Percentiles rank a stretch among this genome's conserved stretches.
Conservation (phyloP, 2,113 vertebrate species). For the Gorsachius goisagi region DNA sequence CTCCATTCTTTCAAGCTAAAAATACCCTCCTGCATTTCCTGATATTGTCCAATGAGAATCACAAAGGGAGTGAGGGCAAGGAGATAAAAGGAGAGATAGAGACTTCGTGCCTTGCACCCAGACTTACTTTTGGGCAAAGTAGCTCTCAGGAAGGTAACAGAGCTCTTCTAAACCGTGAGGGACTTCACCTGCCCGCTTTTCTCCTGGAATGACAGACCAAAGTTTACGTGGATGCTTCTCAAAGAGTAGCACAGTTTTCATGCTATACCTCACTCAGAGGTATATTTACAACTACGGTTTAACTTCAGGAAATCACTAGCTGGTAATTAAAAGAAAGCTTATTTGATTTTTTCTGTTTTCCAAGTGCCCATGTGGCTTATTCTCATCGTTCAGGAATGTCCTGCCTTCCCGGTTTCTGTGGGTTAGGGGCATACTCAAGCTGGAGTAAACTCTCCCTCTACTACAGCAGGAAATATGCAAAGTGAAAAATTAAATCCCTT, state of each 20-base stretch:
- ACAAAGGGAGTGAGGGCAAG: background rate
- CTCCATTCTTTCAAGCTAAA: constrained; percentile 4
- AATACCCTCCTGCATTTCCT: background rate
- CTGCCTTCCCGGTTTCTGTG: background rate
- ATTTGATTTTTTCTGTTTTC: background rate
- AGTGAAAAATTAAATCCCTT: background rate
- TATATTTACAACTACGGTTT: background rate
- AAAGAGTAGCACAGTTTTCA: background rate
- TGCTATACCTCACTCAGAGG: background rate
- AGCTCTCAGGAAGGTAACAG: background rate
- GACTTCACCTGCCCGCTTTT: background rate
- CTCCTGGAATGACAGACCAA: background rate
- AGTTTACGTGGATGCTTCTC: background rate
- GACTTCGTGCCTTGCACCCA: background rate
- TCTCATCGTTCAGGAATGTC: background rate
- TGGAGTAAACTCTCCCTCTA: background rate
- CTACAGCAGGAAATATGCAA: background rate
- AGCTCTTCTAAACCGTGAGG: background rate
- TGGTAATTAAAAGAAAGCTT: background rate
- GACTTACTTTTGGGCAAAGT: background rate
- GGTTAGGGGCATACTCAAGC: background rate
- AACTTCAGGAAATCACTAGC: background rate
- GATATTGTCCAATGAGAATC: background rate
- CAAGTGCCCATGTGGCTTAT: background rate
- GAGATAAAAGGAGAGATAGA: background rate